Evolutionary conservation across 30 jellyfish, hydroid and myxozoan genomes (phyloP).

Genomic region (Pelagia noctiluca): DNA sequence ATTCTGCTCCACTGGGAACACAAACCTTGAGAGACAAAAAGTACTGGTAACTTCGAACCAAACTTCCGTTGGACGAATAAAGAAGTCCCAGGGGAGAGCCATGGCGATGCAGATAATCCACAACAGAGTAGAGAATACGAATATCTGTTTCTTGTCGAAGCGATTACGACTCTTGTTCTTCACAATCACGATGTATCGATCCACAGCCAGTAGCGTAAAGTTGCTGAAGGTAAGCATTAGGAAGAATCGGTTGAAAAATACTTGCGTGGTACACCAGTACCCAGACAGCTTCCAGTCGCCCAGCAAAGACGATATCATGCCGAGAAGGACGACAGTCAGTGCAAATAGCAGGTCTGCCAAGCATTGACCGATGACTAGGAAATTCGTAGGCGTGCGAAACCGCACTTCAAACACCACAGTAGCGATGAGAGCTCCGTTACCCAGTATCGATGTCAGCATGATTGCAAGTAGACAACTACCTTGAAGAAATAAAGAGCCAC

Average conservation of each 20-base stretch:
- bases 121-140: conserved; percentile 10
- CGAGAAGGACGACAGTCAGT: conserved; percentile 38
- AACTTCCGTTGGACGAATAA: conserved; percentile 14
- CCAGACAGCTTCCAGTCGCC: conserved; percentile 45
- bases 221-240: conserved; percentile 30
- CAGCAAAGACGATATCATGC: conserved; percentile 16
- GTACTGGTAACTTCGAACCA: conserved; percentile 59
- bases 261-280: conserved; percentile 51
- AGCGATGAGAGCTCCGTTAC: conserved; percentile 65
- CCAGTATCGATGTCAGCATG: conserved; percentile 52
- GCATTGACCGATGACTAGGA: conserved; percentile 66
- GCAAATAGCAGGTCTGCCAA: conserved; percentile 52
- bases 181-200: conserved; percentile 66
- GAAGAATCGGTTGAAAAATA: conserved; percentile 33
- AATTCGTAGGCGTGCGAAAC: conserved; percentile 73
- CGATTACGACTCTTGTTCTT: conserved; percentile 48
- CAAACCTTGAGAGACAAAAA: conserved; percentile 33
- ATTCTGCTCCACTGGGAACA: neutral
- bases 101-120: conserved; percentile 34
- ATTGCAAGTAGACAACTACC: conserved; percentile 26
- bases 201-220: conserved; percentile 53
- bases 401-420: conserved; percentile 41
- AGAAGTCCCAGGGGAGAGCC: conserved; percentile 67
- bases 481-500: conserved; percentile 1
- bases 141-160: conserved; percentile 11